Conservation (phyloP, 1,140 invertebrate species). For the Aleiodes sp. region DNA sequence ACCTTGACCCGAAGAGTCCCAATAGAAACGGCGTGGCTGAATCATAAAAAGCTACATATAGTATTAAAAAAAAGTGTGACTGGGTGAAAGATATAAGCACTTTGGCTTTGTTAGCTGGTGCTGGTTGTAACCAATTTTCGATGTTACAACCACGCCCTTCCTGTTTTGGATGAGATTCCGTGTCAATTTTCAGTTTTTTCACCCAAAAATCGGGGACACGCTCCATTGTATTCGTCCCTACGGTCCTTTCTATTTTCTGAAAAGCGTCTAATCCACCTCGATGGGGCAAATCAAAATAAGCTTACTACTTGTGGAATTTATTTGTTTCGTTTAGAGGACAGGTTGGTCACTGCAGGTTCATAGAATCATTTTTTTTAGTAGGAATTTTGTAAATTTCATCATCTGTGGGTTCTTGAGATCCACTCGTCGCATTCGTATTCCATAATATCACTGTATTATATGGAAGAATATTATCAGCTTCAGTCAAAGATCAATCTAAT, state of each 20-base stretch:
- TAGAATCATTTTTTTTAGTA: not conserved
- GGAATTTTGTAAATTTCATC: not conserved
- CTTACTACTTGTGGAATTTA: slow-evolving; percentile 51
- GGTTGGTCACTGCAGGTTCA: slow-evolving; percentile 62
- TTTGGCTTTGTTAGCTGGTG: slow-evolving; percentile 57
- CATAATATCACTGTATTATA: no score
- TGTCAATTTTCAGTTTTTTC: slow-evolving; percentile 67
- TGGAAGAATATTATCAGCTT: no score
- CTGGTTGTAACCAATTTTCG: slow-evolving; percentile 62
- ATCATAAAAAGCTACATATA: slow-evolving; percentile 18
- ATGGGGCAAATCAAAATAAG: slow-evolving; percentile 56
- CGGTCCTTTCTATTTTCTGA: slow-evolving; percentile 51
- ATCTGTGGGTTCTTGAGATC: not conserved
- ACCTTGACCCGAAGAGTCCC: not conserved
- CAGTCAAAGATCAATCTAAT: no score
- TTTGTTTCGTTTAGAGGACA: slow-evolving; percentile 44
- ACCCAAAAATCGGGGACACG: slow-evolving; percentile 54
- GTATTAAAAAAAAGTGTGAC: slow-evolving; percentile 40
- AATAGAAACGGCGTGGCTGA: not conserved
- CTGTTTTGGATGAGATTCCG: slow-evolving; percentile 56
- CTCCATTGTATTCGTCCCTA: slow-evolving; percentile 48
- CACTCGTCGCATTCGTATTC: no score
- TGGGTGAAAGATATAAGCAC: slow-evolving; percentile 59
- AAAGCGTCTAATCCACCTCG: slow-evolving; percentile 63
- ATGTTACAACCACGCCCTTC: slow-evolving; percentile 43